Base-by-base conservation (phyloP, 2,113 vertebrate genomes). In the Aix galericulata region DNA sequence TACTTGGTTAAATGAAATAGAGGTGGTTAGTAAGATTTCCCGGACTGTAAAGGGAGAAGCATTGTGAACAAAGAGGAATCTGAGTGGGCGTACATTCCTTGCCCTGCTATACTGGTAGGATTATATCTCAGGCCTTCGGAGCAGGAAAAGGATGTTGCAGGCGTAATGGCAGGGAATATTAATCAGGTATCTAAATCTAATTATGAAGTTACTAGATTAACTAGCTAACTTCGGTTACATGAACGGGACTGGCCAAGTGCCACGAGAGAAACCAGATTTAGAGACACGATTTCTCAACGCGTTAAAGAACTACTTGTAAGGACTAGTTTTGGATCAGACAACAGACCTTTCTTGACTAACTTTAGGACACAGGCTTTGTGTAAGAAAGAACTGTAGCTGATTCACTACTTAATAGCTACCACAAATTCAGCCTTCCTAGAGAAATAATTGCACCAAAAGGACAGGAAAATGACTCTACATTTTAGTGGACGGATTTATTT, bases 91-190 rank as follows among this genome's bases (percentile, higher is more conserved):
- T 94, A n/a, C 89, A 89, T 82, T 89, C 91, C 77, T 92, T 1
- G 0, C 66, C n/a, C 69, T 78, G 79, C 63, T 85, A 10, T 3
- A 26, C 36, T 10, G 5, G 58, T 44, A 78, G 53, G 69, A 88
- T 95, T 76, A 0, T 92, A 95, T 93, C 84, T 86, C 66, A 46
- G n/a, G 48, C 74, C 83, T 94, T 91, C 88, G 79, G 71, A 89
- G 71, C 88, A 92, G 92, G 92, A 92, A 91, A 95, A 96, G 91
- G 92, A 92, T 94, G 83, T 96, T 92, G 64, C 66, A 82, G 86
- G 83, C 92, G 62, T 86, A 87, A 95, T 86, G 58, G 69, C 63
- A 82, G 5, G 67, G 69, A 73, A 68, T 93, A 96, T 73, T 62
- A 86, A 95, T 93, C 92, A 95, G 96, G 84, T 92, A 96, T 85